A percentile compares a stretch with the other conserved stretches of the same genome.
phyloP scores from a whole-genome alignment of 2,113 vertebrate genomes.

The Taurulus bubalis region DNA sequence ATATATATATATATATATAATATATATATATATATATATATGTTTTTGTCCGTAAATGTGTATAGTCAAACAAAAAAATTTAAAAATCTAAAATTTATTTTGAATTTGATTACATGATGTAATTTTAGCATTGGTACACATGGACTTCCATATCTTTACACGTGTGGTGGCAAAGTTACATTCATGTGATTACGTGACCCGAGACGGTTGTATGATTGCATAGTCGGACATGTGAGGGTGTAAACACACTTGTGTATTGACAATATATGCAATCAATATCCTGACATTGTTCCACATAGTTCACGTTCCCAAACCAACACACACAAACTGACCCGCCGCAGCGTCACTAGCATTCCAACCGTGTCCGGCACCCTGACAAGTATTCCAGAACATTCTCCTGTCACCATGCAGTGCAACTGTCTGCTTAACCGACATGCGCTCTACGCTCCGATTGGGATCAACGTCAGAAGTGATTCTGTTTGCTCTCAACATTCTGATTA shows the following conservation, averaged over 20 bases:
- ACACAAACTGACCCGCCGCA: not conserved
- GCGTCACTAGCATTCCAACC: not conserved
- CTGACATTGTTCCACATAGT: not conserved
- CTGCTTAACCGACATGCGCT: not conserved
- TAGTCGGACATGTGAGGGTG: not conserved
- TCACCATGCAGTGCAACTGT: not conserved
- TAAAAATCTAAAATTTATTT: too few relatives aligned
- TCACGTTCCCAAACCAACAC: too few relatives aligned
- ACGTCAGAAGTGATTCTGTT: not conserved
- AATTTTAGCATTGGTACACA: not conserved
- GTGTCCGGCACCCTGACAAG: not conserved
- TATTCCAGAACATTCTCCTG: not conserved
- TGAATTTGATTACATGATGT: not conserved
- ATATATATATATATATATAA: too few relatives aligned
- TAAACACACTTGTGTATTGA: not conserved
- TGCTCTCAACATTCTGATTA: not conserved
- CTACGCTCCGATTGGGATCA: too few relatives aligned
- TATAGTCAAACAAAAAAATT: not conserved
- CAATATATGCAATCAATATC: not conserved
- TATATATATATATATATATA: too few relatives aligned
- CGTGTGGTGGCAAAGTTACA: not conserved
- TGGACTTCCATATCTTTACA: not conserved
- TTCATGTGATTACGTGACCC: not conserved
- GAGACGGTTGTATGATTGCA: not conserved
- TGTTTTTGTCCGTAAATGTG: not conserved